Percentiles rank a stretch among this genome's conserved stretches.
These are phyloP conservation scores for Palaemon carinicauda DNA, from an alignment of 1,140 invertebrate species.

Conservation along the genomic window DNA sequence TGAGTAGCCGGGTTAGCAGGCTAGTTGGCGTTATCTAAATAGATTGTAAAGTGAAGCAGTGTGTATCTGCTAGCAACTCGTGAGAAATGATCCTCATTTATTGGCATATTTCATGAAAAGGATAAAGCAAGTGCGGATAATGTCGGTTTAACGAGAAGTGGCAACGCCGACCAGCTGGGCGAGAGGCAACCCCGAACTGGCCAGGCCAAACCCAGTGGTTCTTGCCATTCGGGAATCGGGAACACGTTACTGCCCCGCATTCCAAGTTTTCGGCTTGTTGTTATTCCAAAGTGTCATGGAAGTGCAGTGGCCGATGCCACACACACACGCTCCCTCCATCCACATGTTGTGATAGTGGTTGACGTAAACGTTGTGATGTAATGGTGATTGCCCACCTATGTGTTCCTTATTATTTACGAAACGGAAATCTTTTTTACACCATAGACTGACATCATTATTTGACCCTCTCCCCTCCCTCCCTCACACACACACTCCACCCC, in stretches of 20 bases:
- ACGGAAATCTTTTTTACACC: too few relatives aligned
- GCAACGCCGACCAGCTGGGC: conserved; percentile 52
- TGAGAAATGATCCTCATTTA: neutral
- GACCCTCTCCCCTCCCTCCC: too few relatives aligned
- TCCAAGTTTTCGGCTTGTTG: conserved; percentile 3
- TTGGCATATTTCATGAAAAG: neutral
- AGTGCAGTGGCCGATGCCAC: neutral
- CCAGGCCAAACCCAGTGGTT: conserved; percentile 35
- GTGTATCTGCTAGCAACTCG: neutral
- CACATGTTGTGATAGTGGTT: neutral
- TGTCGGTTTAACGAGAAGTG: neutral
- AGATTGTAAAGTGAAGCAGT: neutral
- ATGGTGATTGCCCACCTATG: too few relatives aligned
- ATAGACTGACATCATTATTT: too few relatives aligned
- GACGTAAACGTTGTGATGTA: too few relatives aligned
- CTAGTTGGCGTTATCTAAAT: too few relatives aligned
- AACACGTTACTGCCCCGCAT: conserved; percentile 17
- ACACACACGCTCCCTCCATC: neutral
- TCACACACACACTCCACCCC: too few relatives aligned
- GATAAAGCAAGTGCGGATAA: neutral
- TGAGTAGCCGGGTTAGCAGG: neutral
- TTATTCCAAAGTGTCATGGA: conserved; percentile 14
- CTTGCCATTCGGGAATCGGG: conserved; percentile 24
- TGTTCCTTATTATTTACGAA: too few relatives aligned
- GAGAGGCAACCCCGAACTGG: conserved; percentile 52